Evolutionary conservation across 35 echinoderm and acorn worm species (phyloP).

Genomic region (Amphiura filiformis): DNA sequence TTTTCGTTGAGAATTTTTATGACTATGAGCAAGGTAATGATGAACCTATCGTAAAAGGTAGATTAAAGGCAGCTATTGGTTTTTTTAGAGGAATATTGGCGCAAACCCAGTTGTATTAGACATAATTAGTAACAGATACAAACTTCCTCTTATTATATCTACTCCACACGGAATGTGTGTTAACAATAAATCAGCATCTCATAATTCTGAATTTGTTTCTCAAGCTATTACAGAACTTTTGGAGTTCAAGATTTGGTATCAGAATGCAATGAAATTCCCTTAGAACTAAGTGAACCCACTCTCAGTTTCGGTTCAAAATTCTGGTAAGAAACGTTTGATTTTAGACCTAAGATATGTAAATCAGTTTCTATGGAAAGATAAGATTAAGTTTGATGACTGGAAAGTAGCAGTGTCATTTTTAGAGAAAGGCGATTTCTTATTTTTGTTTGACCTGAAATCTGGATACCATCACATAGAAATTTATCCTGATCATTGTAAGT

Average conservation of each 20-base stretch:
- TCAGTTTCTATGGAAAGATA: conserved; percentile 9
- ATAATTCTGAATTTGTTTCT: not conserved
- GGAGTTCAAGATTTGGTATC: not conserved
- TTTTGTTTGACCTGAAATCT: not conserved
- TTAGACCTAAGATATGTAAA: conserved; percentile 2
- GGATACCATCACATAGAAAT: conserved; percentile 24
- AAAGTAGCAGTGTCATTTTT: not conserved
- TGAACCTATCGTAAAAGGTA: conserved; percentile 24
- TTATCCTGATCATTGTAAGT: not conserved
- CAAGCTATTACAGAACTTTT: not conserved
- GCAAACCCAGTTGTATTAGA: conserved; percentile 26
- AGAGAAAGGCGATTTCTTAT: not conserved
- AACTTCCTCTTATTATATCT: conserved; percentile 9
- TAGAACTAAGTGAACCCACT: not conserved
- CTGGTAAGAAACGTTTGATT: conserved; percentile 4
- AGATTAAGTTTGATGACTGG: conserved; percentile 13
- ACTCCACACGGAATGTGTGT: not conserved
- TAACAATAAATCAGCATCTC: not conserved
- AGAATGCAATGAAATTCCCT: not conserved
- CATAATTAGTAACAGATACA: conserved; percentile 21
- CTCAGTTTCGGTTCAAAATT: not conserved
- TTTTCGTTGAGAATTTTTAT: conserved; percentile 23
- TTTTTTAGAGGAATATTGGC: conserved; percentile 24
- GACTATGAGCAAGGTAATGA: conserved; percentile 30
- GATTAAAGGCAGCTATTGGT: conserved; percentile 7